A percentile compares a stretch with the other conserved stretches of the same genome.
Evolutionary conservation across 1,140 invertebrate species (phyloP).

Genomic region (Apocrypta bakeri): DNA sequence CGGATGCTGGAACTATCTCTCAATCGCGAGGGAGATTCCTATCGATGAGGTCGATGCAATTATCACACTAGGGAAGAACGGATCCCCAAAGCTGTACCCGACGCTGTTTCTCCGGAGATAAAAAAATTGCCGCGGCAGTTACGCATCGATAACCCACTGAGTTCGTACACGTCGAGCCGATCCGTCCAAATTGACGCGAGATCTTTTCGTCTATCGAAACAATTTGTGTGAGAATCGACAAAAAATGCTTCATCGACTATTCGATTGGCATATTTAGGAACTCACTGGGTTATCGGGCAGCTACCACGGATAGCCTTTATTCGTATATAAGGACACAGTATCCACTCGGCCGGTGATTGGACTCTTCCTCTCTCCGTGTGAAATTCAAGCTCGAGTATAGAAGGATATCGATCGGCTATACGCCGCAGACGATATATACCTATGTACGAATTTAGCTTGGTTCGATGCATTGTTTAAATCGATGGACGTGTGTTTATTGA

Average conservation of each 20-base stretch:
- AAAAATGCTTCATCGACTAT: background rate
- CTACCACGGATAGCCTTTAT: too few species aligned
- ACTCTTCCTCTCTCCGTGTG: background rate
- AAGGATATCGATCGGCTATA: background rate
- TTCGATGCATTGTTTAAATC: background rate
- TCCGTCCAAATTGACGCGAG: too few species aligned
- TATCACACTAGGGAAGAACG: too few species aligned
- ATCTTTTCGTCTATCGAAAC: too few species aligned
- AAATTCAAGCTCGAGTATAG: background rate
- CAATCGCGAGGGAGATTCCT: background rate
- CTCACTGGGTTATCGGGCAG: background rate
- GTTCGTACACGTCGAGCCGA: too few species aligned
- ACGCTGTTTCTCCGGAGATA: too few species aligned
- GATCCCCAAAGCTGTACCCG: too few species aligned
- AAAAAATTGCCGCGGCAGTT: too few species aligned
- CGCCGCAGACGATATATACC: too few species aligned
- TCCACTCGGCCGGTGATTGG: background rate
- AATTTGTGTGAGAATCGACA: background rate
- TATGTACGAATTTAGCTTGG: background rate
- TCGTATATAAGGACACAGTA: background rate
- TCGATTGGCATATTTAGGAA: background rate
- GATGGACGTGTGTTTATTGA: background rate
- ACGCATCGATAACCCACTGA: too few species aligned
- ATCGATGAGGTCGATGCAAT: background rate
- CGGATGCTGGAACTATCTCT: background rate